These are phyloP conservation scores for Hippocampus mohnikei DNA, from an alignment of 2,113 vertebrate species.

Conservation along the genomic window DNA sequence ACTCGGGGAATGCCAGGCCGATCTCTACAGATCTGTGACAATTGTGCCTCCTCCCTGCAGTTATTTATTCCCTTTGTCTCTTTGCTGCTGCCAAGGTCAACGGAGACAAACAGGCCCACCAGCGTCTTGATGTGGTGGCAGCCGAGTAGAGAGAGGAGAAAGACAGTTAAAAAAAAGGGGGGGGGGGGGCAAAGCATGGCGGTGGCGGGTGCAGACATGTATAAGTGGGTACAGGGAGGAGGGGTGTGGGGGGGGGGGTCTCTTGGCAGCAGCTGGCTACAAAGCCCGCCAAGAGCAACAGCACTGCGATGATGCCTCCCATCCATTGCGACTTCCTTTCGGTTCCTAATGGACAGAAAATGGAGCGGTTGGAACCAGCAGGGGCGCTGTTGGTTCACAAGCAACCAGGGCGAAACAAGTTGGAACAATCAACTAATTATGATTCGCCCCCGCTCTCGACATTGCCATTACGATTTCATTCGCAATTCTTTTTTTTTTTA, in stretches of 20 bases:
- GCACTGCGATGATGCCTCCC: not conserved
- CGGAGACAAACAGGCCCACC: conserved; percentile 97
- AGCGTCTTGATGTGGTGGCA: conserved; percentile 88
- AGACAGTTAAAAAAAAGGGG: conserved; percentile 5
- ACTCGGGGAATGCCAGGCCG: conserved; percentile 41
- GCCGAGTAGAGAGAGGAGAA: conserved; percentile 41
- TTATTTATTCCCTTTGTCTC: conserved; percentile 56
- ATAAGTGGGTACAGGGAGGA: conserved; percentile 51
- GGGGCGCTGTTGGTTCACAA: not conserved
- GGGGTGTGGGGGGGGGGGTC: conserved; percentile 67
- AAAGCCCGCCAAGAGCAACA: conserved; percentile 43
- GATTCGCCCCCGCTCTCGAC: too few relatives aligned
- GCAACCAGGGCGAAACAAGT: not conserved
- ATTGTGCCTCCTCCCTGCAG: conserved; percentile 54
- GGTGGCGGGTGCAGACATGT: conserved; percentile 31
- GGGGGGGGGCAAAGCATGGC: conserved; percentile 31
- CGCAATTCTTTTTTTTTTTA: too few relatives aligned
- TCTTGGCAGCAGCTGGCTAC: conserved; percentile 61
- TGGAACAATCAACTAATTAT: not conserved
- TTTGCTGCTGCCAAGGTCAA: conserved; percentile 98
- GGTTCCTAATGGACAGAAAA: not conserved
- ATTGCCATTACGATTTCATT: too few relatives aligned
- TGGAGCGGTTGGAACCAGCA: not conserved
- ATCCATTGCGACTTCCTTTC: not conserved
- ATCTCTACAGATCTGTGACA: conserved; percentile 59